A percentile compares a stretch with the other conserved stretches of the same genome.
Conservation (phyloP, 2,888 invertebrate genomes). For the Callyntrura guangdongensis region DNA sequence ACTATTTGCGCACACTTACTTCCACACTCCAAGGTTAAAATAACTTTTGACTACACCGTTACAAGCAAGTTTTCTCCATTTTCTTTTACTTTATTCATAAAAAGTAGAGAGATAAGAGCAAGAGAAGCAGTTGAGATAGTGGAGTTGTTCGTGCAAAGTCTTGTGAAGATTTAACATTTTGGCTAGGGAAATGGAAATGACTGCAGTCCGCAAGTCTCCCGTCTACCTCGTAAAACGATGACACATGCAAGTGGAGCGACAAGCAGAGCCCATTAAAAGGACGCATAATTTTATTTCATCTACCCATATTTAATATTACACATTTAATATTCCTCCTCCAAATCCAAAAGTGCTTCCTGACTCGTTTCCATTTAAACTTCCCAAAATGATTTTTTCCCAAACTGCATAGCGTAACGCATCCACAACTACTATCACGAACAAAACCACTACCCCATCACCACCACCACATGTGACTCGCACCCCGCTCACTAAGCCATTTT, state of each 20-base stretch:
- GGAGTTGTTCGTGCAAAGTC: too few relatives aligned
- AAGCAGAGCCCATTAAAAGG: constrained; percentile 73
- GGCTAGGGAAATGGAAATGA: background rate
- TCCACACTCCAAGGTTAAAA: too few relatives aligned
- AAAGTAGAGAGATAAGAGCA: too few relatives aligned
- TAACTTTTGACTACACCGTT: too few relatives aligned
- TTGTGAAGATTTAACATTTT: too few relatives aligned
- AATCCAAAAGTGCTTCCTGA: constrained; percentile 53
- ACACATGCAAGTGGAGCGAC: constrained; percentile 69
- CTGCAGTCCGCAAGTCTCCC: background rate
- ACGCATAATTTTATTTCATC: constrained; percentile 73
- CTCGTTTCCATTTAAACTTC: too few relatives aligned
- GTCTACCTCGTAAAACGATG: constrained; percentile 68
- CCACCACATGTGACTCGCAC: constrained; percentile 49
- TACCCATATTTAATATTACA: constrained; percentile 53
- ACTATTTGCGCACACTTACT: too few relatives aligned
- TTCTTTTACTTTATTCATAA: too few relatives aligned
- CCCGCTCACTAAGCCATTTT: background rate
- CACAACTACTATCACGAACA: background rate
- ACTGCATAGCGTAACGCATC: background rate
- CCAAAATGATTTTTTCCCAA: constrained; percentile 36
- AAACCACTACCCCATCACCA: background rate
- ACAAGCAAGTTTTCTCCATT: too few relatives aligned
- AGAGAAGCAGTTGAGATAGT: too few relatives aligned
- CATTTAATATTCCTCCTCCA: constrained; percentile 60